Evolutionary conservation across 2,888 invertebrate species (phyloP).

Genomic region (Tenthredo mesomela): DNA sequence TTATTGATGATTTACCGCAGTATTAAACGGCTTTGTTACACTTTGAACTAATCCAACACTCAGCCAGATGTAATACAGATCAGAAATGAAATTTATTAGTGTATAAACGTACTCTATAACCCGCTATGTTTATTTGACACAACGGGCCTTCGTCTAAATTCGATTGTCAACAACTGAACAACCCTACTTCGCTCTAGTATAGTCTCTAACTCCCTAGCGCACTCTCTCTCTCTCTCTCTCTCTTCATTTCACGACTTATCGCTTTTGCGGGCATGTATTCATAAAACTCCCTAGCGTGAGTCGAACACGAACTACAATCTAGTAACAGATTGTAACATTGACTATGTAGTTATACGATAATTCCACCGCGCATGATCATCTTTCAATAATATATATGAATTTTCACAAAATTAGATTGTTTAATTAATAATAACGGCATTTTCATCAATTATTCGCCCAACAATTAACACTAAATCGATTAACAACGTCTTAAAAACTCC

Average conservation of each 20-base stretch:
- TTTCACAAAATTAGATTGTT: not conserved
- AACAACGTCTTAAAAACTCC: too few relatives aligned
- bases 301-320: constrained; percentile 11
- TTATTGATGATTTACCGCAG: not conserved
- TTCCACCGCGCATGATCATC: not conserved
- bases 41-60: not conserved
- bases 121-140: constrained; percentile 44
- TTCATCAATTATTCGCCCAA: too few relatives aligned
- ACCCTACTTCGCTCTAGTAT: not conserved
- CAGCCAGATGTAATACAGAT: not conserved
- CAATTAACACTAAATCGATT: too few relatives aligned
- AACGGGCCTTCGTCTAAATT: constrained; percentile 30
- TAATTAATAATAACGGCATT: too few relatives aligned
- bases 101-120: constrained; percentile 8
- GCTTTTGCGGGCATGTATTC: too few relatives aligned
- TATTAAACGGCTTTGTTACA: constrained; percentile 6
- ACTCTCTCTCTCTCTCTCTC: too few relatives aligned
- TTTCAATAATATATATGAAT: not conserved
- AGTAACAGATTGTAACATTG: not conserved
- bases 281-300: not conserved
- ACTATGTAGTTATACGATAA: not conserved
- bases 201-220: not conserved
- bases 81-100: not conserved
- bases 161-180: constrained; percentile 49
- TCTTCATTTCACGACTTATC: too few relatives aligned